These are phyloP conservation scores for Dryobotodes eremita DNA, from an alignment of 2,888 invertebrate genomes.

Conservation along the genomic window DNA sequence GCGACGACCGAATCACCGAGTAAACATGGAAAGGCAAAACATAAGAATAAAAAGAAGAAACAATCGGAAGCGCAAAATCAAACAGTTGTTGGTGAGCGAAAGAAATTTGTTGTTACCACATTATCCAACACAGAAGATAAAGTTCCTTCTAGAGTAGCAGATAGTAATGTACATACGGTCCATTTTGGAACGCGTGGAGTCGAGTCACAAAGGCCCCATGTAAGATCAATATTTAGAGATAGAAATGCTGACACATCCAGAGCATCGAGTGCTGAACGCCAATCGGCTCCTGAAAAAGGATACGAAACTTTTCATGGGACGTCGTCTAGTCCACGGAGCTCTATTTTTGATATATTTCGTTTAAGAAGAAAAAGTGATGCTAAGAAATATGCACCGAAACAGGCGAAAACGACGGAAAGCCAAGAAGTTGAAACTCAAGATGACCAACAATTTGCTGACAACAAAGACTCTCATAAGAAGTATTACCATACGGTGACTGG, in stretches of 20 bases:
- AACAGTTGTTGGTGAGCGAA: conserved; percentile 86
- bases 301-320: conserved; percentile 90
- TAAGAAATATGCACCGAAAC: conserved; percentile 82
- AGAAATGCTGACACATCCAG: conserved; percentile 81
- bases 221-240: conserved; percentile 87
- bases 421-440: conserved; percentile 79
- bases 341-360: conserved; percentile 89
- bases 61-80: conserved; percentile 80
- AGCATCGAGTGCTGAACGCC: conserved; percentile 86
- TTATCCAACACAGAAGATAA: conserved; percentile 82
- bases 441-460: conserved; percentile 77
- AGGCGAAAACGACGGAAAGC: conserved; percentile 80
- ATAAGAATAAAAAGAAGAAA: conserved; percentile 87
- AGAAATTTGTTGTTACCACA: conserved; percentile 87
- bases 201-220: conserved; percentile 87
- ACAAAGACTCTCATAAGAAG: conserved; percentile 87
- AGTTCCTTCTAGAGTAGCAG: conserved; percentile 80
- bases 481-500: conserved; percentile 90
- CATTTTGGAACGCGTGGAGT: conserved; percentile 88
- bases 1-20: conserved; percentile 83
- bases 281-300: conserved; percentile 81
- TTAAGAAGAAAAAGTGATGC: conserved; percentile 88
- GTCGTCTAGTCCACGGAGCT: conserved; percentile 88
- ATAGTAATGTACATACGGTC: conserved; percentile 87
- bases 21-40: conserved; percentile 86